Conservation (phyloP, 2,113 vertebrate genomes). For the Fregata magnificens region DNA sequence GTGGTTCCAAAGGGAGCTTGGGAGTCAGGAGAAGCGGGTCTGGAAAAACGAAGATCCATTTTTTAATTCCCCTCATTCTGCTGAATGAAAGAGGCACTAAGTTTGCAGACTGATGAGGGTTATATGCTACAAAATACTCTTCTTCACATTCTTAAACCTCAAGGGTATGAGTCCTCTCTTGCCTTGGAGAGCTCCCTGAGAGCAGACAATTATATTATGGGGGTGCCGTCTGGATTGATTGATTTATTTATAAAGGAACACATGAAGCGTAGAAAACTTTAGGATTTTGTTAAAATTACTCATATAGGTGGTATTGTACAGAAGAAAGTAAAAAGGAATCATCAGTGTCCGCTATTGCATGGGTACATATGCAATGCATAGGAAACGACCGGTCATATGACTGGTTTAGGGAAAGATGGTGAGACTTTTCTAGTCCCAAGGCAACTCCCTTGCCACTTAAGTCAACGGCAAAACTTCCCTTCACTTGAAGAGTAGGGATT, state of each 20-base stretch:
- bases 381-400: not conserved
- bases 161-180: not conserved
- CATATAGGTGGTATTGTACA: not conserved
- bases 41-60: not conserved
- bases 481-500: not conserved
- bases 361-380: fast-evolving
- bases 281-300: not conserved
- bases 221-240: not conserved
- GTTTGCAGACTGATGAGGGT: not conserved
- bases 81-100: not conserved
- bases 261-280: not conserved
- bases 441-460: not conserved
- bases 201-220: not conserved
- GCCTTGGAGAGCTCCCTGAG: not conserved
- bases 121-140: not conserved
- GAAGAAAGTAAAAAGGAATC: not conserved
- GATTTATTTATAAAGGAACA: not conserved
- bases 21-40: not conserved
- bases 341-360: not conserved
- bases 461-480: not conserved
- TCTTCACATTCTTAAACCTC: not conserved
- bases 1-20: not conserved
- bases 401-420: not conserved
- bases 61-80: not conserved
- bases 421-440: not conserved